These are phyloP conservation scores for Mongoloraphidia duomilia DNA, from an alignment of 2,888 invertebrate species.

Conservation along the genomic window DNA sequence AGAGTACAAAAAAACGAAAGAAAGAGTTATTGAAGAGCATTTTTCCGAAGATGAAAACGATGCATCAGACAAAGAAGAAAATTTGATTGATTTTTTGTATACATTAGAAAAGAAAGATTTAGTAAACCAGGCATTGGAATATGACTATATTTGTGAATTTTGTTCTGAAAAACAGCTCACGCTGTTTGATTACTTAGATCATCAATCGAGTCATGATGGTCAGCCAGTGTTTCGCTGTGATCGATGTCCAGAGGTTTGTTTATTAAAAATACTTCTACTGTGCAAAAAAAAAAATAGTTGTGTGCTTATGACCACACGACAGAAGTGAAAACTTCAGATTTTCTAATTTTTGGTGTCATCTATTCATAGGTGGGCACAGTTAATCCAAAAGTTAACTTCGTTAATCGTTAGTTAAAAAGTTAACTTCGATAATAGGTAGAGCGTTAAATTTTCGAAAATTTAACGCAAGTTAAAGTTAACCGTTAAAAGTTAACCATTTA, in stretches of 20 bases:
- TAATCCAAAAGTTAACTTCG: no score
- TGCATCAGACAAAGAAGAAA: conserved; percentile 7
- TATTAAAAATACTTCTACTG: neutral
- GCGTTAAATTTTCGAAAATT: no score
- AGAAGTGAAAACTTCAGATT: no score
- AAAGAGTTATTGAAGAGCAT: neutral
- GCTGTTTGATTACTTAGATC: conserved; percentile 20
- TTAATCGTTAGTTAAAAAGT: no score
- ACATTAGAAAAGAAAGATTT: neutral
- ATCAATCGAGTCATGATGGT: conserved; percentile 20
- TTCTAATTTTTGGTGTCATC: no score
- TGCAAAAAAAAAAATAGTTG: neutral
- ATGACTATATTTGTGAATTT: conserved; percentile 19
- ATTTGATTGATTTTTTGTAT: conserved; percentile 6
- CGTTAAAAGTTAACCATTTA: no score
- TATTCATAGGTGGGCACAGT: no score
- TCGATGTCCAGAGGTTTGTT: conserved; percentile 17
- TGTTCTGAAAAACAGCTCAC: conserved; percentile 16
- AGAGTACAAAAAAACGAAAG: no score
- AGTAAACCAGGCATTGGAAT: conserved; percentile 12
- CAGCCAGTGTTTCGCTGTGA: conserved; percentile 21
- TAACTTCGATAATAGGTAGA: no score
- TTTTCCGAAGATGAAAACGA: conserved; percentile 7
- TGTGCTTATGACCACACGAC: no score
- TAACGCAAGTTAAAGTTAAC: no score